Conservation (phyloP, 2,113 vertebrate genomes). For the Tylochromis polylepis region DNA sequence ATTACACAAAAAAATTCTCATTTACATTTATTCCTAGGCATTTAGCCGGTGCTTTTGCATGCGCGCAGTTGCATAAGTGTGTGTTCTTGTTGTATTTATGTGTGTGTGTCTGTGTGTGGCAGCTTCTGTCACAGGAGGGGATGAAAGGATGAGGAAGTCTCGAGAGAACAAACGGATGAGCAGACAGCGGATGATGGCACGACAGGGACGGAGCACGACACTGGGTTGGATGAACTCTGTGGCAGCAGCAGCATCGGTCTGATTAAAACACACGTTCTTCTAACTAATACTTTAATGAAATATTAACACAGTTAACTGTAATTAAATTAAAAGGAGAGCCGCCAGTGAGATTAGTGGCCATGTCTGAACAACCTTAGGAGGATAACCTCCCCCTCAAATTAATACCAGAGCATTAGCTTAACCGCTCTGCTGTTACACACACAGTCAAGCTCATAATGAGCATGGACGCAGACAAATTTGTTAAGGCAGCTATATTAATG, state of each 20-base stretch:
- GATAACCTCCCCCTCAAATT: constrained; percentile 53
- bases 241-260: background rate
- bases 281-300: constrained; percentile 71
- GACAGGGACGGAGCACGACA: constrained; percentile 30
- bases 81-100: background rate
- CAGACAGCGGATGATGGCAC: constrained; percentile 45
- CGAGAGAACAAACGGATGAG: constrained; percentile 54
- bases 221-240: background rate
- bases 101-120: background rate
- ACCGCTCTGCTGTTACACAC: constrained; percentile 19
- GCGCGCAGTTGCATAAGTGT: constrained; percentile 4
- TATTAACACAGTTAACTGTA: constrained; percentile 70
- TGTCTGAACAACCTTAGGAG: constrained; percentile 56
- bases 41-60: constrained; percentile 15
- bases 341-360: constrained; percentile 48
- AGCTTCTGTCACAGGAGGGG: constrained; percentile 50
- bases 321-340: constrained; percentile 72
- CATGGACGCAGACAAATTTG: background rate
- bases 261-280: constrained; percentile 62
- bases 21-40: constrained; percentile 41
- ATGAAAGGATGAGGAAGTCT: constrained; percentile 62
- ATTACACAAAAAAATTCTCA: constrained; percentile 35
- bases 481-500: background rate
- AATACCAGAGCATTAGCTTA: constrained; percentile 46
- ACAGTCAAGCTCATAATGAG: constrained; percentile 13